A percentile compares a stretch with the other conserved stretches of the same genome.
Conservation (phyloP, 2,113 vertebrate genomes). For the Illadopsis cleaveri region DNA sequence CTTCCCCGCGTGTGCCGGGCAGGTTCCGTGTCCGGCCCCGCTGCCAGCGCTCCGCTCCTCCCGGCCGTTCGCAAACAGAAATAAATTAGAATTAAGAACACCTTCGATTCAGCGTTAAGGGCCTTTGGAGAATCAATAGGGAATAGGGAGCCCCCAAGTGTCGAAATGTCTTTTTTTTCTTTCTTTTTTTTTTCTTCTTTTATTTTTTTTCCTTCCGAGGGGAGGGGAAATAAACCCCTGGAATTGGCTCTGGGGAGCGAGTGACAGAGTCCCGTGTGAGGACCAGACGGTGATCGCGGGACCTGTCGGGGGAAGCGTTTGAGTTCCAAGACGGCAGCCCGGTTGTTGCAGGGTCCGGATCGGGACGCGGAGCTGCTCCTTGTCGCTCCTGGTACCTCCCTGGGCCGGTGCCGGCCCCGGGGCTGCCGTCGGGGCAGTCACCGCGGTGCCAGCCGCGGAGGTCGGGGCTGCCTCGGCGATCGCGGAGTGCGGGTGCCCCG, state of each 20-base stretch:
- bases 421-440: neutral
- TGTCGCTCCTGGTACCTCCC: neutral
- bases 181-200: accelerated
- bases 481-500: neutral
- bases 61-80: neutral
- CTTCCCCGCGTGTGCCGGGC: neutral
- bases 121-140: slow-evolving; percentile 12
- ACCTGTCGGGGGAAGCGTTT: neutral
- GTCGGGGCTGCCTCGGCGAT: neutral
- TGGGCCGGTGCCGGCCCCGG: neutral
- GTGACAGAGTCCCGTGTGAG: slow-evolving; percentile 15
- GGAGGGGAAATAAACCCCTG: slow-evolving; percentile 12
- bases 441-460: neutral
- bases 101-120: slow-evolving; percentile 6
- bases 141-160: slow-evolving; percentile 38
- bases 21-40: neutral
- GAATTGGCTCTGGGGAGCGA: slow-evolving; percentile 21
- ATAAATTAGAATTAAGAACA: slow-evolving; percentile 32
- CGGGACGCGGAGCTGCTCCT: neutral
- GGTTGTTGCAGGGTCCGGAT: neutral
- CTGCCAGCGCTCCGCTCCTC: neutral
- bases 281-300: neutral
- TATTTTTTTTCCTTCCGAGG: neutral
- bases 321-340: neutral
- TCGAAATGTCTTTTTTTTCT: neutral